Percentiles rank a stretch among this genome's conserved stretches.
These are phyloP conservation scores for Dendrophyllia cribrosa DNA, from an alignment of 64 coral and sea anemone species.

Conservation along the genomic window DNA sequence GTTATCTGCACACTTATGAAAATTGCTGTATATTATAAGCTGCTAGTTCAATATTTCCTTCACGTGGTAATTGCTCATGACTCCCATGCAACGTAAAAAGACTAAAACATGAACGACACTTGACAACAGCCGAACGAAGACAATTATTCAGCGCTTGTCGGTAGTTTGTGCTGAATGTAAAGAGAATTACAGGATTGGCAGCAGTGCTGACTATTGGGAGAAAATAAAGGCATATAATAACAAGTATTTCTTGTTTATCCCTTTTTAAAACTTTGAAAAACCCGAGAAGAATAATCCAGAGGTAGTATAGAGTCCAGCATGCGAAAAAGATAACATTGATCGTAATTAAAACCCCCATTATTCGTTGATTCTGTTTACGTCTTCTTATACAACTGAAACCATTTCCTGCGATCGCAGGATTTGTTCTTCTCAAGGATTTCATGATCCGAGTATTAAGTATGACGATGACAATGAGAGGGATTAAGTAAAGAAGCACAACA, in stretches of 20 bases:
- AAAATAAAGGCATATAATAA: not conserved
- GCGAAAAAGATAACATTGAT: not conserved
- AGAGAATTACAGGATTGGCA: not conserved
- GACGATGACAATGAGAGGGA: not conserved
- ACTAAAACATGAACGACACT: not conserved
- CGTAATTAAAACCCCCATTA: not conserved
- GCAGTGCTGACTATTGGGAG: not conserved
- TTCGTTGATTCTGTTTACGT: not conserved
- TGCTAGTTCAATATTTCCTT: not conserved
- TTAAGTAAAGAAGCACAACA: not conserved
- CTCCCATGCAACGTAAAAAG: not conserved
- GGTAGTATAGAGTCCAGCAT: not conserved
- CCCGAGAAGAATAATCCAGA: not conserved
- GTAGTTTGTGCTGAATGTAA: not conserved
- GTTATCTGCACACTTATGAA: no score
- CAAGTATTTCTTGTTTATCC: not conserved
- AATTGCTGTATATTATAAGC: no score
- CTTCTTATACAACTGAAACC: not conserved
- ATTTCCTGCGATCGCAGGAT: not conserved
- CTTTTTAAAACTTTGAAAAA: not conserved
- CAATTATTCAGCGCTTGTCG: not conserved
- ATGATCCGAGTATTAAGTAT: not conserved
- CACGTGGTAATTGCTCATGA: not conserved
- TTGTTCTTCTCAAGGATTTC: not conserved
- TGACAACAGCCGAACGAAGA: not conserved